These are phyloP conservation scores for Chrysolina oricalcia DNA, from an alignment of 2,888 invertebrate genomes.

Conservation along the genomic window DNA sequence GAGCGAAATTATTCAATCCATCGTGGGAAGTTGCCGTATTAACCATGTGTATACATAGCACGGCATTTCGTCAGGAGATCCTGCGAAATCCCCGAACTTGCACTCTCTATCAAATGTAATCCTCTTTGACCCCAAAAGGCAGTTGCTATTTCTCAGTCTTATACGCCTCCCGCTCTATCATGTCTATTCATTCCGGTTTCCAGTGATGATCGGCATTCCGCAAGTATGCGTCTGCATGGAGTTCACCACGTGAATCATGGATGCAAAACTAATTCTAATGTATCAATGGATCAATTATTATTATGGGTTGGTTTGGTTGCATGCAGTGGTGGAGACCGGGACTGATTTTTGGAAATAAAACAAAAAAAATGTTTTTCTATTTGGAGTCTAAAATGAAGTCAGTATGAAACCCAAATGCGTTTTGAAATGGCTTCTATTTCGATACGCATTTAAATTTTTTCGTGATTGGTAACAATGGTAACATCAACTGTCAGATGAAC, in stretches of 20 bases:
- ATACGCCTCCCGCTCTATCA: not conserved
- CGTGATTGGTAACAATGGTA: no score
- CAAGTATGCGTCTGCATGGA: constrained; percentile 6
- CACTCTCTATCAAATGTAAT: constrained; percentile 68
- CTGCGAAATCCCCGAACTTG: constrained; percentile 64
- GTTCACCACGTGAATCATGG: not conserved
- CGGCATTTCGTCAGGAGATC: constrained; percentile 63
- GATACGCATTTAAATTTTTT: no score
- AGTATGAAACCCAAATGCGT: no score
- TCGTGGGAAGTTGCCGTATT: constrained; percentile 70
- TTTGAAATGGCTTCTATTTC: no score
- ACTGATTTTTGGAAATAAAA: not conserved
- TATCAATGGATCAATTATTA: not conserved
- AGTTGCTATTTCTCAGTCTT: constrained; percentile 62
- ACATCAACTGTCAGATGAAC: no score
- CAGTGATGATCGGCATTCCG: constrained; percentile 3
- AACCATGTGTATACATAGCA: constrained; percentile 68
- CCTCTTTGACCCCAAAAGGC: constrained; percentile 66
- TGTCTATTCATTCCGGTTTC: constrained; percentile 8
- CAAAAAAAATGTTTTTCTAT: no score
- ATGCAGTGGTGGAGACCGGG: not conserved
- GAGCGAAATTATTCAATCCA: constrained; percentile 60
- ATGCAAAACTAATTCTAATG: not conserved
- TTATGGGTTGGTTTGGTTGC: not conserved
- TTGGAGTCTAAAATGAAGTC: no score